Conservation (phyloP, 2,888 invertebrate genomes). For the Beris morrisii region DNA sequence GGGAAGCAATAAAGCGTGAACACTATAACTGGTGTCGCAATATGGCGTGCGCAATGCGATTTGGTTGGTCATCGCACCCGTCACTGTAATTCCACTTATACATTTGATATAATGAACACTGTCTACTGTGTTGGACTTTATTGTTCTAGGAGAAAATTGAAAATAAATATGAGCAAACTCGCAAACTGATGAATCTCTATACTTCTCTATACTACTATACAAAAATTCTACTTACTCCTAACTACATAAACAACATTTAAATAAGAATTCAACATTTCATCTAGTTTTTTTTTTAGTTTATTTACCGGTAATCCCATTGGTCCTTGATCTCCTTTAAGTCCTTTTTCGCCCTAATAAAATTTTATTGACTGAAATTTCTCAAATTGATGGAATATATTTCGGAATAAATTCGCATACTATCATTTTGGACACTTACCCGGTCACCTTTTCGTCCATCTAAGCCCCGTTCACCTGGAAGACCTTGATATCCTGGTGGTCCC, state of each 20-base stretch:
- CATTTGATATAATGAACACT: neutral
- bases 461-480: constrained; percentile 62
- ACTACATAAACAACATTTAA: too few species aligned
- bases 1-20: too few species aligned
- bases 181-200: too few species aligned
- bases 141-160: neutral
- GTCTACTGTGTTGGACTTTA: neutral
- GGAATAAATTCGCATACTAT: constrained; percentile 28
- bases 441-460: constrained; percentile 79
- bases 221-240: too few species aligned
- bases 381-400: constrained; percentile 37
- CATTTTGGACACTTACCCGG: constrained; percentile 62
- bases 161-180: too few species aligned
- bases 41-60: too few species aligned
- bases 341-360: constrained; percentile 52
- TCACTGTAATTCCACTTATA: too few species aligned
- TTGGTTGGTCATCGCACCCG: too few species aligned
- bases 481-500: constrained; percentile 69
- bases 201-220: too few species aligned
- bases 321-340: constrained; percentile 61
- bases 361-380: constrained; percentile 41
- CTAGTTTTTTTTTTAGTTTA: constrained; percentile 45
- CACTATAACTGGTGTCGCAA: too few species aligned
- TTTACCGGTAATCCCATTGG: constrained; percentile 96
- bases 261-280: too few species aligned